Evolutionary conservation across 2,113 vertebrate genomes (phyloP).

Genomic region (Charadrius vociferus): DNA sequence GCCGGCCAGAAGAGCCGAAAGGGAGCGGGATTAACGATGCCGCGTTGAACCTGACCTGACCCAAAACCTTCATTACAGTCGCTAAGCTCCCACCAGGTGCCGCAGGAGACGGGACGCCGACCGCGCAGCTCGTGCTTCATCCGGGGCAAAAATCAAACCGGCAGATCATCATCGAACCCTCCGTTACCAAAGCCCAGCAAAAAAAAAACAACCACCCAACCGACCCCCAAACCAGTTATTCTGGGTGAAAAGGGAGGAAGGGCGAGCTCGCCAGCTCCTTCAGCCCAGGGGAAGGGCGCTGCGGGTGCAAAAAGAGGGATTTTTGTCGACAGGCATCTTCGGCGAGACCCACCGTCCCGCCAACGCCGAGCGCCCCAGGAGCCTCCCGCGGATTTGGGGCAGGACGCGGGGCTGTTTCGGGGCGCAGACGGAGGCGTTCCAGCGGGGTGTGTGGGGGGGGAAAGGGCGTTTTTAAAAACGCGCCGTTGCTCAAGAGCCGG

Average conservation of each 20-base stretch:
- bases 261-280: accelerated
- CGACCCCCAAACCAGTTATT: no score
- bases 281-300: accelerated
- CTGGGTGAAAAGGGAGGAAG: not conserved
- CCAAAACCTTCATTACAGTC: not conserved
- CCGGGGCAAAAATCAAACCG: not conserved
- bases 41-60: not conserved
- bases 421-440: no score
- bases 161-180: not conserved
- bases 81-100: not conserved
- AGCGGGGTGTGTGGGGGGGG: not conserved
- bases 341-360: no score
- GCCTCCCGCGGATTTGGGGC: no score
- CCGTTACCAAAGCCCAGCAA: no score
- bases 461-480: not conserved
- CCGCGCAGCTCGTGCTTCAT: not conserved
- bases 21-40: not conserved
- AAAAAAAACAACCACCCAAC: no score
- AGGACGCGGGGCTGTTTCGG: no score
- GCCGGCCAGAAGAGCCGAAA: not conserved
- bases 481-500: accelerated
- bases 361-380: no score
- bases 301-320: no score
- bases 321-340: not conserved
- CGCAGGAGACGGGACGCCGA: accelerated